phyloP scores from a whole-genome alignment of 2,113 vertebrate species.

The Megatriorchis doriae region DNA sequence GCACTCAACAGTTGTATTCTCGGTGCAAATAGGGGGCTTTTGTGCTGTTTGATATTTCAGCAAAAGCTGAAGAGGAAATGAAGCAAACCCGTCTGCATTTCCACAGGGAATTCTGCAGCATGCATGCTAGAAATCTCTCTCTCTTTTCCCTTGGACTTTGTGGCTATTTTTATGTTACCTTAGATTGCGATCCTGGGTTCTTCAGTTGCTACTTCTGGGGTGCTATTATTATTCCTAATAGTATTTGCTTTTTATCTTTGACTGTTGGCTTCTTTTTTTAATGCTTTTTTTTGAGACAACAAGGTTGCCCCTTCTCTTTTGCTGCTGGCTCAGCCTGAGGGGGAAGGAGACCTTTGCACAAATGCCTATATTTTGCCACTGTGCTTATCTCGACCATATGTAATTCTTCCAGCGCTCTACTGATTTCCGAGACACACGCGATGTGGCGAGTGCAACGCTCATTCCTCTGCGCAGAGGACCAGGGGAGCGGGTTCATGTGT shows the following conservation, averaged over 20 bases:
- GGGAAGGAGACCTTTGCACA: neutral
- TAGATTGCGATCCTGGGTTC: neutral
- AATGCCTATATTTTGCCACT: rapidly evolving
- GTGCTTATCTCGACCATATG: neutral
- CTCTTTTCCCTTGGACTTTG: neutral
- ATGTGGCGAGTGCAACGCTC: neutral
- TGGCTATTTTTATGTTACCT: neutral
- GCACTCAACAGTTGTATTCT: constrained; percentile 31
- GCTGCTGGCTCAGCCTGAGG: neutral
- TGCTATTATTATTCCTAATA: neutral
- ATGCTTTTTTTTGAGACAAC: neutral
- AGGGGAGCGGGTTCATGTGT: neutral
- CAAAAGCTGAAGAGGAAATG: constrained; percentile 55
- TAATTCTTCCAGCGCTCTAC: neutral
- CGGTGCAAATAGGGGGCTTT: neutral
- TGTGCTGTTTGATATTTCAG: constrained; percentile 21
- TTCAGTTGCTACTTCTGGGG: neutral
- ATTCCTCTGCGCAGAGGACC: neutral
- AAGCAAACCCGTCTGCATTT: neutral
- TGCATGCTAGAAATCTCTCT: neutral
- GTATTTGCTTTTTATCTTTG: neutral
- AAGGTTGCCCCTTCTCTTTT: neutral
- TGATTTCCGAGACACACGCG: neutral
- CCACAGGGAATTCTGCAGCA: neutral
- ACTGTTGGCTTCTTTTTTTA: rapidly evolving